Evolutionary conservation across 2,888 invertebrate species (phyloP), one percentile per base, ranked within the genome.

Genomic region (Geotrupes spiniger): DNA sequence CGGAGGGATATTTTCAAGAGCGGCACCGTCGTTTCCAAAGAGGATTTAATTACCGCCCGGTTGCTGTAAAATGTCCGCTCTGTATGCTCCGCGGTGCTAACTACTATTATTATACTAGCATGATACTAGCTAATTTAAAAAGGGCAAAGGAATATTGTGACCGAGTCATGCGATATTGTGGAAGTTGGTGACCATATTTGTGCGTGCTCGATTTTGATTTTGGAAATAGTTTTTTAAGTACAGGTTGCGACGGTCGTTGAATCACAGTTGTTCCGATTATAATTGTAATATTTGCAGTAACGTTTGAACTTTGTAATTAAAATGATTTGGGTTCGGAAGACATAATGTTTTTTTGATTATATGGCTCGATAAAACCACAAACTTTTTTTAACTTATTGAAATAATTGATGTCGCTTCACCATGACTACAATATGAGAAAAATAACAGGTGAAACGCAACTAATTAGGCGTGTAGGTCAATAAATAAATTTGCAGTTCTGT

Each of bases 71-170:
- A 9, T 31, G 25, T 11, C 51, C 51, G 51, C 46, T 51, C 15
- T 16, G 14, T 36, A 17, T 10, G 8, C 28, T 28, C n/a, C 12
- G 31, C 14, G 36, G 15, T n/a, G 12, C 31, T 10, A 17, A 42
- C 40, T 51, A 43, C 11, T 25, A 37, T 50, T 45, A 51, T 53
- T 54, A 46, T 42, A 50, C 56, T 57, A 52, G 57, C 57, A 57
- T 57, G 57, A 55, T 55, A 52, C 51, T 46, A 51, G 55, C 52
- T 55, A 57, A 57, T 57, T 57, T 43, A 51, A 55, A 57, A 57
- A 57, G 51, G 39, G 41, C 41, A 42, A 53, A 53, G 49, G 50
- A 47, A 51, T 40, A 48, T 49, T 51, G 44, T 47, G 47, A 44
- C 43, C 51, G 49, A 48, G 53, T 53, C 53, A 53, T 51, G 54